Base-by-base conservation (phyloP, 2,797 vertebrate genomes). In the Poliocrania exsul region DNA sequence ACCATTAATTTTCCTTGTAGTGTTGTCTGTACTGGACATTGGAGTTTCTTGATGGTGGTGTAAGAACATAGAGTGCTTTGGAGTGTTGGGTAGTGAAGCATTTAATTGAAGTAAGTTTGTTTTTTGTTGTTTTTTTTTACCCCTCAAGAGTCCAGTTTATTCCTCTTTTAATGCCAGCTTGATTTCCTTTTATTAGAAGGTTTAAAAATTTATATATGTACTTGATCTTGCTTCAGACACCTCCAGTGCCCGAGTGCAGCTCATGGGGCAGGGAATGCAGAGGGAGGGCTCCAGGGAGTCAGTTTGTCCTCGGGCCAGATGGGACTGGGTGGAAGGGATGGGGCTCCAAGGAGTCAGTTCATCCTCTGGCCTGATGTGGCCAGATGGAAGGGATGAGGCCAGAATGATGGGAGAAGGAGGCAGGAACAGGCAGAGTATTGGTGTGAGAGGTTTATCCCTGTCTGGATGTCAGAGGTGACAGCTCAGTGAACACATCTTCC, bases 51-150 rank as follows among this genome's bases (percentile, higher is more conserved):
- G 89, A 75, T 92, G 93, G 84, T 79, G 94, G 16, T 93, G 79
- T 95, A 93, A 95, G 82, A 95, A 90, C 92, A 9, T 92, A 93
- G 92, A 95, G 51, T 81, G 86, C 92, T 95, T 95, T 92, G 92
- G 90, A 92, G 92, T 95, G 80, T 93, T 94, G 88, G 51, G 90
- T 92, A 92, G 92, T 89, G 90, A 91, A 95, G 83, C 88, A 2
- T 93, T 94, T 93, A 77, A 90, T 82, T 90, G 90, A 94, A 96
- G 91, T 87, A 94, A 91, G 82, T 96, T 95, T 84, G 84, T 11
- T 42, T 94, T 87, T 91, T 67, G 50, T 84, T 80, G 53, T 23
- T 29, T 73, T 44, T 70, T 79, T 44, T 33, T 20, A 9, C 8
- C 8, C 47, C 37, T 47, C 58, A 60, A 56, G 93, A 78, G 65